These are phyloP conservation scores for Kryptolebias ocellatus DNA, from an alignment of 2,797 vertebrate species.

Conservation along the genomic window DNA sequence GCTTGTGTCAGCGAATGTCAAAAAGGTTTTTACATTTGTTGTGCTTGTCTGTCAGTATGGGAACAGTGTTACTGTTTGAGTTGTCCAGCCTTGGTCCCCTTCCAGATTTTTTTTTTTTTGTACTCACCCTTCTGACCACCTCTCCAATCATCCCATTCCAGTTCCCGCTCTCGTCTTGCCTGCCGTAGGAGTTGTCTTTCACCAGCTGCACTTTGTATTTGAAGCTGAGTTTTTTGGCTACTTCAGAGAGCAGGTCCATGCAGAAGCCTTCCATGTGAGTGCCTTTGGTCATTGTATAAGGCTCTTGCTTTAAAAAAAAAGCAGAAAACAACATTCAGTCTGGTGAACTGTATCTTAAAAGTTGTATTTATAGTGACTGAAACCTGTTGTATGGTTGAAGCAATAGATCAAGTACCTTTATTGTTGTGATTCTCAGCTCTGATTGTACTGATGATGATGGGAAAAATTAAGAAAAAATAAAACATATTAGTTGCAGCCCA, in stretches of 20 bases:
- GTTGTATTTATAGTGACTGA: background rate
- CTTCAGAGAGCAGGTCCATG: constrained; percentile 86
- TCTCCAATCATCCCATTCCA: constrained; percentile 94
- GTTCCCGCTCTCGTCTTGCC: constrained; percentile 78
- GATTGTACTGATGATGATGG: constrained; percentile 49
- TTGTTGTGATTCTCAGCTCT: constrained; percentile 85
- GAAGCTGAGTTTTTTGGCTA: constrained; percentile 86
- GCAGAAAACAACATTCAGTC: background rate
- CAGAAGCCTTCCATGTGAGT: constrained; percentile 88
- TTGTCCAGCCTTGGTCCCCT: background rate
- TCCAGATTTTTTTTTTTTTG: rapidly evolving
- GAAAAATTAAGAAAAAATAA: constrained; percentile 19
- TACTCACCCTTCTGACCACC: constrained; percentile 84
- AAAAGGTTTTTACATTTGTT: no score
- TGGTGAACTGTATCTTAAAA: constrained; percentile 2
- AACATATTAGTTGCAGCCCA: background rate
- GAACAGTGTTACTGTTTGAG: no score
- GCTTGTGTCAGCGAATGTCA: background rate
- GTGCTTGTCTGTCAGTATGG: no score
- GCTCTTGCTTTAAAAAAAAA: constrained; percentile 82
- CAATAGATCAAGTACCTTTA: constrained; percentile 80
- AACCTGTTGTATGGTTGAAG: background rate
- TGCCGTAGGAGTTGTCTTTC: constrained; percentile 84
- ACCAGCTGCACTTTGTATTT: constrained; percentile 86
- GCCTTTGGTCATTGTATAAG: constrained; percentile 83